Percentiles rank a stretch among this genome's conserved stretches.
phyloP scores from a whole-genome alignment of 2,113 vertebrate species.

The Abramis brama region DNA sequence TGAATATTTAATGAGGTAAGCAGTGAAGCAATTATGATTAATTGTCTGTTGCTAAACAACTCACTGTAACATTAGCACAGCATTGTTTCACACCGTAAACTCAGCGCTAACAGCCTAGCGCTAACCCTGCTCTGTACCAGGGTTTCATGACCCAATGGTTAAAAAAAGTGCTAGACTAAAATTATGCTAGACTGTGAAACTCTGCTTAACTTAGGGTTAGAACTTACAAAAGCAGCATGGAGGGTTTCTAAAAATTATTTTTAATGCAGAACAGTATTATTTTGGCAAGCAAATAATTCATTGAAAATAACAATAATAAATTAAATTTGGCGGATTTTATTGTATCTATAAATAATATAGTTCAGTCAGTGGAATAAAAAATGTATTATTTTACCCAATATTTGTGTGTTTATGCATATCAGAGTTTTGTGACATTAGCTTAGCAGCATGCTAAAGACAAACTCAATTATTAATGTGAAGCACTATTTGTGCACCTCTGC shows the following conservation, averaged over 20 bases:
- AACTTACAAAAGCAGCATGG: background rate
- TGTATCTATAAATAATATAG: background rate
- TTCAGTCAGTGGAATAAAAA: too few species aligned
- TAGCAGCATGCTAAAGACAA: too few species aligned
- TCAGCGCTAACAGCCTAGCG: background rate
- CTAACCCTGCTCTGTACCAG: background rate
- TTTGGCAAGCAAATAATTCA: background rate
- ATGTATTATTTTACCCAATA: too few species aligned
- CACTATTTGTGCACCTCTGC: background rate
- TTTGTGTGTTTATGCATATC: too few species aligned
- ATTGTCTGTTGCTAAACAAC: background rate
- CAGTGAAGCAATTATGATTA: background rate
- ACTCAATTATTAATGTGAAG: background rate
- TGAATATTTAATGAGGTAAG: conserved; percentile 5
- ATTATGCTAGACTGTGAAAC: background rate
- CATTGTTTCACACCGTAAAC: background rate
- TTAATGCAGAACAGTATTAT: background rate
- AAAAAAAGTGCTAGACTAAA: background rate
- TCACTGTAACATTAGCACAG: background rate
- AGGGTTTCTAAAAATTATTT: background rate
- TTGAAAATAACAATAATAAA: background rate
- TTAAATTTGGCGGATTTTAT: background rate
- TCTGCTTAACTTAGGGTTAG: background rate
- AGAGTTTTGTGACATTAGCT: too few species aligned
- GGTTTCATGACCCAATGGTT: background rate